phyloP scores from a whole-genome alignment of 1,140 invertebrate species.

The Drosophila aff. region DNA sequence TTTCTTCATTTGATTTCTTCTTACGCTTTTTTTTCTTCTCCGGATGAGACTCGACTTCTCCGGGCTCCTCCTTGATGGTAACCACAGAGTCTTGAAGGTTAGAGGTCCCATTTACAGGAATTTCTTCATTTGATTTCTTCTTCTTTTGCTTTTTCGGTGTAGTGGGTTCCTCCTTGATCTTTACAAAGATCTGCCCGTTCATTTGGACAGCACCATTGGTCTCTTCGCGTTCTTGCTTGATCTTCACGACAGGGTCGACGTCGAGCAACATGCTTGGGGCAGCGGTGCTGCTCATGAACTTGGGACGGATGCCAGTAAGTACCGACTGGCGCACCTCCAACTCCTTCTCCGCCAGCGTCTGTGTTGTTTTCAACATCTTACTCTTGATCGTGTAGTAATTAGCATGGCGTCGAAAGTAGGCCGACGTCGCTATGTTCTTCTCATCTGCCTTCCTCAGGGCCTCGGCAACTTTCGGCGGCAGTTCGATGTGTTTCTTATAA shows the following conservation, averaged over 20 bases:
- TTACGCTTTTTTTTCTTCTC: constrained; percentile 12
- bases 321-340: constrained; percentile 63
- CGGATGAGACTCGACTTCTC: background rate
- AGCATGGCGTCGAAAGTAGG: background rate
- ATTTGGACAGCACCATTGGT: background rate
- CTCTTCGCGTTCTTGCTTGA: background rate
- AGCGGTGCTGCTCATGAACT: constrained; percentile 26
- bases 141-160: constrained; percentile 5
- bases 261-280: background rate
- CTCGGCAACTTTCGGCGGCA: constrained; percentile 16
- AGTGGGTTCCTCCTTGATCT: background rate
- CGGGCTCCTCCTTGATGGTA: background rate
- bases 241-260: background rate
- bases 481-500: constrained; percentile 45
- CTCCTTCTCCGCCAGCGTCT: constrained; percentile 62
- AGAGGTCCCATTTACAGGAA: background rate
- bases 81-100: background rate
- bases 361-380: constrained; percentile 16
- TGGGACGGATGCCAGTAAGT: constrained; percentile 51
- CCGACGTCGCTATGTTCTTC: background rate
- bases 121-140: constrained; percentile 1
- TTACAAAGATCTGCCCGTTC: background rate
- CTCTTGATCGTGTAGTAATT: constrained; percentile 59
- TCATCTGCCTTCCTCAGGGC: constrained; percentile 28
- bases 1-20: constrained; percentile 1